Percentiles rank a stretch among this genome's conserved stretches.
These are phyloP conservation scores for Tolypeutes matacus DNA, from an alignment of 2,797 vertebrate species.

Conservation along the genomic window DNA sequence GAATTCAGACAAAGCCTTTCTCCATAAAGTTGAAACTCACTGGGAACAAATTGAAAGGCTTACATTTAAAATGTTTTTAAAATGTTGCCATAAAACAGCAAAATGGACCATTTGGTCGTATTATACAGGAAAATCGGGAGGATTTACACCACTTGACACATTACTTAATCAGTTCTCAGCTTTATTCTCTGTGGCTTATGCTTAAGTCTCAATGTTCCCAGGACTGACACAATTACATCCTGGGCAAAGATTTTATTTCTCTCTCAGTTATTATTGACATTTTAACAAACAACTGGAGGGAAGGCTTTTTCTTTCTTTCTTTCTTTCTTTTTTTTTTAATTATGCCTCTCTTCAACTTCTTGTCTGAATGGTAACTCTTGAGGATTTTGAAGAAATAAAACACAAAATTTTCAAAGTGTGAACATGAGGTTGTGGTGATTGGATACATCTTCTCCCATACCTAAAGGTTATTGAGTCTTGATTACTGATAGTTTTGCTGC, in stretches of 20 bases:
- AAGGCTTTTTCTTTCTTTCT: not conserved
- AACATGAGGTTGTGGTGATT: not conserved
- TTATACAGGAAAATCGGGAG: not conserved
- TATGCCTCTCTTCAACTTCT: conserved; percentile 10
- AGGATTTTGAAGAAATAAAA: conserved; percentile 49
- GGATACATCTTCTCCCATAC: not conserved
- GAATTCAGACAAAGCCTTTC: conserved; percentile 87
- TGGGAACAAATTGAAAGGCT: conserved; percentile 24
- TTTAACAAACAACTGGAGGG: not conserved
- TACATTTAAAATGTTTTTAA: conserved; percentile 12
- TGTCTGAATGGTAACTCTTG: conserved; percentile 3
- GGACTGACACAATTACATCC: not conserved
- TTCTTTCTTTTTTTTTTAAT: not conserved
- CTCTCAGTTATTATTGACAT: not conserved
- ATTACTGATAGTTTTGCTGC: not conserved
- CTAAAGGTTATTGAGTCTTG: not conserved
- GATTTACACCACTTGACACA: not conserved
- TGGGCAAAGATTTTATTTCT: not conserved
- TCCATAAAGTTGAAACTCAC: conserved; percentile 52
- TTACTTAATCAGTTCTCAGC: not conserved
- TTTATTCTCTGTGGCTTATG: not conserved
- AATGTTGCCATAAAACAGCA: conserved; percentile 39
- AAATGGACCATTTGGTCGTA: conserved; percentile 42
- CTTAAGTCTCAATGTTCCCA: not conserved
- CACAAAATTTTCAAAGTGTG: conserved; percentile 24